These are phyloP conservation scores for Anguilla japonica DNA, from an alignment of 2,113 vertebrate species.

Conservation along the genomic window DNA sequence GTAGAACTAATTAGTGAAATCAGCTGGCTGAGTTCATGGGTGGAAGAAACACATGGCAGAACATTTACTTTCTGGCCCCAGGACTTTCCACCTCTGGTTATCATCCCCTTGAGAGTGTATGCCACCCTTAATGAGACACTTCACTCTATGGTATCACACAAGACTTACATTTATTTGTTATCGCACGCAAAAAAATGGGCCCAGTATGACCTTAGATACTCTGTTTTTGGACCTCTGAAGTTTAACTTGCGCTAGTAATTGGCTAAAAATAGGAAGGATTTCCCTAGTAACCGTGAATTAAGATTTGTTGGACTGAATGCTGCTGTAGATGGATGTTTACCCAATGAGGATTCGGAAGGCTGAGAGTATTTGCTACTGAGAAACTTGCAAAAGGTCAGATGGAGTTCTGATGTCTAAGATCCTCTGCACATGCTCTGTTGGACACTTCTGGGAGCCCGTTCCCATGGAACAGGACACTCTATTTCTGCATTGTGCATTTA, in stretches of 20 bases:
- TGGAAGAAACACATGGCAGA: too few relatives aligned
- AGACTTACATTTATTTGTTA: too few relatives aligned
- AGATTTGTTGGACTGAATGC: conserved; percentile 77
- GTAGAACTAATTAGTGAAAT: too few relatives aligned
- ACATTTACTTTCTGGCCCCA: too few relatives aligned
- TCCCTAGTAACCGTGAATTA: conserved; percentile 72
- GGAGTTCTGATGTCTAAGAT: conserved; percentile 63
- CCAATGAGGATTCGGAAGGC: conserved; percentile 62
- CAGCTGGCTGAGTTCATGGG: too few relatives aligned
- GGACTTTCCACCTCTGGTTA: too few relatives aligned
- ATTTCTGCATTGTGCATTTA: neutral
- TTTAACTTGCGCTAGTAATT: too few relatives aligned
- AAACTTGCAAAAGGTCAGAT: conserved; percentile 64
- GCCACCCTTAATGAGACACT: too few relatives aligned
- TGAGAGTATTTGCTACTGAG: conserved; percentile 51
- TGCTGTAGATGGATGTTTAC: conserved; percentile 61
- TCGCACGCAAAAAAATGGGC: too few relatives aligned
- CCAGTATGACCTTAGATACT: conserved; percentile 58
- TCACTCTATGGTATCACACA: too few relatives aligned
- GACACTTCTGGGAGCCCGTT: neutral
- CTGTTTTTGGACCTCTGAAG: too few relatives aligned
- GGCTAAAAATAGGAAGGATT: conserved; percentile 85
- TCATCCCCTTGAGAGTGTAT: too few relatives aligned
- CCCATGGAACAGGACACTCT: neutral
- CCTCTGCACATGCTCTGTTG: neutral